Evolutionary conservation across 2,888 invertebrate species (phyloP).

Genomic region (Synanthedon vespiformis): DNA sequence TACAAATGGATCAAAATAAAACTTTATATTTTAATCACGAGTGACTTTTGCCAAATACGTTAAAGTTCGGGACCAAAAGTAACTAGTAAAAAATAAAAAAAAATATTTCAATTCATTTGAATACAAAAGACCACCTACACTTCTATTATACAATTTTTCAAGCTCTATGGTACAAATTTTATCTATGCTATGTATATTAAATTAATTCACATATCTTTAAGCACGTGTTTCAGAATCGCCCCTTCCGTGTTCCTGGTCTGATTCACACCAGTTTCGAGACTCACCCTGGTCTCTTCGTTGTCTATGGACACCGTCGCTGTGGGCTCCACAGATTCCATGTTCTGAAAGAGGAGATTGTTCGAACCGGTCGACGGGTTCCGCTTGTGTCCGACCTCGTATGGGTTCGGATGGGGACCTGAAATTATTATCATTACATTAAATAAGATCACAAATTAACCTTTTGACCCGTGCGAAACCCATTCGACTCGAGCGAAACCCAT

Average conservation of each 20-base stretch:
- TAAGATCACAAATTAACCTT: not conserved
- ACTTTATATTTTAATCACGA: too few species aligned
- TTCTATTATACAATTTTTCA: too few species aligned
- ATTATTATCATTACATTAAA: slow-evolving; percentile 1
- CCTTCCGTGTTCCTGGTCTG: slow-evolving; percentile 59
- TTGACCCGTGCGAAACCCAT: too few species aligned
- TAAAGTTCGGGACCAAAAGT: too few species aligned
- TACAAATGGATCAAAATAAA: too few species aligned
- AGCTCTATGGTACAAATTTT: too few species aligned
- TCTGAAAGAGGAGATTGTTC: slow-evolving; percentile 51
- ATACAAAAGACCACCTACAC: too few species aligned
- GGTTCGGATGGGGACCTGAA: slow-evolving; percentile 35
- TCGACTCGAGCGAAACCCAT: too few species aligned
- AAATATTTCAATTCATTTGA: too few species aligned
- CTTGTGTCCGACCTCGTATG: slow-evolving; percentile 30
- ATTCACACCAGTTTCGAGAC: slow-evolving; percentile 50
- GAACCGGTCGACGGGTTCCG: slow-evolving; percentile 52
- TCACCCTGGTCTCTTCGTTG: slow-evolving; percentile 21
- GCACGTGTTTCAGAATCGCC: slow-evolving; percentile 57
- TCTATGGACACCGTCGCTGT: slow-evolving; percentile 39
- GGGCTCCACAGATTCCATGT: slow-evolving; percentile 40
- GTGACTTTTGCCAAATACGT: too few species aligned
- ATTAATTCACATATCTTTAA: slow-evolving; percentile 52
- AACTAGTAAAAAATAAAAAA: too few species aligned
- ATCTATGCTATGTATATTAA: too few species aligned